Conservation (phyloP, 2,888 invertebrate genomes). For the Tigriopus californicus region DNA sequence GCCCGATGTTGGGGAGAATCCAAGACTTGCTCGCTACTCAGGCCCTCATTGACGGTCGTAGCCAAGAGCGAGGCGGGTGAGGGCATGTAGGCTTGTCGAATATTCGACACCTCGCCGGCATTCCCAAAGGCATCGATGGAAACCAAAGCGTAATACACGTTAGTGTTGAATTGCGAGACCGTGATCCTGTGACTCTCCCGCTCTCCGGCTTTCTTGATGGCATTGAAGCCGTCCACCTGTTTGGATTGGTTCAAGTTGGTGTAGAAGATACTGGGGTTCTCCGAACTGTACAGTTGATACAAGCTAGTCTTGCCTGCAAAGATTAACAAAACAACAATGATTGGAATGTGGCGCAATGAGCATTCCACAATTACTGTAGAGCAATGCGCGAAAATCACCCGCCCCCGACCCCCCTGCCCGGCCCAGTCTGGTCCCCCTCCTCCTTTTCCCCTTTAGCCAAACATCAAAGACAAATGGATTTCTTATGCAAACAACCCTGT, state of each 20-base stretch:
- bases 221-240: conserved; percentile 3
- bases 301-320: not conserved
- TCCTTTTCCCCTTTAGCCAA: too few species aligned
- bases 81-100: not conserved
- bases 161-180: not conserved
- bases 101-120: conserved; percentile 1
- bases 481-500: too few species aligned
- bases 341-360: too few species aligned
- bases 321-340: not conserved
- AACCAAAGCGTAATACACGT: conserved; percentile 1
- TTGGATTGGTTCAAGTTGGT: not conserved
- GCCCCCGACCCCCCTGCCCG: too few species aligned
- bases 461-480: too few species aligned
- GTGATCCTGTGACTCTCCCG: conserved; percentile 3
- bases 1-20: too few species aligned
- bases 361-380: too few species aligned
- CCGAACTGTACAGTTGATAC: not conserved
- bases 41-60: not conserved
- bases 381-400: too few species aligned
- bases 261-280: not conserved
- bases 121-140: conserved; percentile 7
- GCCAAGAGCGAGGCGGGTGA: not conserved
- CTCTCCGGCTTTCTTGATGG: not conserved
- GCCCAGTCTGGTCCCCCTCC: too few species aligned
- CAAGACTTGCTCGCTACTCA: not conserved